Evolutionary conservation across 1,140 invertebrate genomes (phyloP), one percentile per base, ranked within the genome.

Genomic region (Drosophila melanogaster): DNA sequence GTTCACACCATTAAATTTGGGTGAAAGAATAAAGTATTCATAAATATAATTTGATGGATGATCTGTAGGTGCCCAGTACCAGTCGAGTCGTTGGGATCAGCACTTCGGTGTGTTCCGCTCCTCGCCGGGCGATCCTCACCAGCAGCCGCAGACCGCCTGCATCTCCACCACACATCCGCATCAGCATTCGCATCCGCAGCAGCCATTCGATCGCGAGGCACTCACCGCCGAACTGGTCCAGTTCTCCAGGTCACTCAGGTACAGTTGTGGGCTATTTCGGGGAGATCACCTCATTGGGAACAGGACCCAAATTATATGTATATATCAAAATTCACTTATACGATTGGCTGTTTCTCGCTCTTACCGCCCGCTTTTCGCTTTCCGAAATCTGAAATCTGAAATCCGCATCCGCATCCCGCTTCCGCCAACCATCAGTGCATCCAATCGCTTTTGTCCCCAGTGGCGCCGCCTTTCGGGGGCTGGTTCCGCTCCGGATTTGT

Each of bases 161-260:
- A 56, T 41, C 4, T 55, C 74, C 14, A 15, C 55, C 22, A 43
- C 51, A 1, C 53, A 64, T 33, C 37, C 51, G 4, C 72, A 75
- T 19, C 55, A 44, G 37, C 66, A 51, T 40, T 19, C 54, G 4
- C 72, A 75, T 24, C 40, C 44, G 33, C 64, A 77, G 47, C 81
- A 89, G 38, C 86, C 94, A 70, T 83, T 93, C 58, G 90, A 94
- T 81, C 73, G 95, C 73, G 92, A 94, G 56, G 94, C 95, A 14
- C 92, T 96, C 66, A 96, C 96, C 37, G 94, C 95, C 3, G 95
- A 95, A 41, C 94, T 96, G 69, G 90, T 96, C 55, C 94, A 95
- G 57, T 96, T 96, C 81, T 96, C 95, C 3, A 94, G 94, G 85
- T 94, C 93, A 5, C 91, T 96, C 30, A 93, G 93, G 72, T 93